phyloP scores from a whole-genome alignment of 30 jellyfish, hydroid and myxozoan species.

The Hydra vulgaris region DNA sequence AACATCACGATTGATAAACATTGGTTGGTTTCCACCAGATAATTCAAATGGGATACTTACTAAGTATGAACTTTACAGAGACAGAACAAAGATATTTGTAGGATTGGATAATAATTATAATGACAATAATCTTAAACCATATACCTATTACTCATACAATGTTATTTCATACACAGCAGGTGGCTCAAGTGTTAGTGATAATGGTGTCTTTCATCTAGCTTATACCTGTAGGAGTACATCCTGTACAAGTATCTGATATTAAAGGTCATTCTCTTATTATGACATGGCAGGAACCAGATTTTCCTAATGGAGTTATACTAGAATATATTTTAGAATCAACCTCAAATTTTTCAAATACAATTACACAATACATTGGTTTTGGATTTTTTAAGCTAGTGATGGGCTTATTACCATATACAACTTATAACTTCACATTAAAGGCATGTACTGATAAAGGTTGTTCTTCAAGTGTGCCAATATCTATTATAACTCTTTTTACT shows the following conservation, averaged over 20 bases:
- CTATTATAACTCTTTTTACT: conserved; percentile 72
- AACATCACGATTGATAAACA: conserved; percentile 42
- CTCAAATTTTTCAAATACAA: conserved; percentile 4
- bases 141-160: conserved; percentile 47
- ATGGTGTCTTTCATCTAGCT: conserved; percentile 38
- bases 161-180: conserved; percentile 72
- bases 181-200: conserved; percentile 87
- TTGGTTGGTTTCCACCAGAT: conserved; percentile 90
- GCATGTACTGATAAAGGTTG: conserved; percentile 92
- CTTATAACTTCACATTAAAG: conserved; percentile 58
- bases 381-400: conserved; percentile 40
- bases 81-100: conserved; percentile 43
- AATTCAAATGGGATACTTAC: conserved; percentile 76
- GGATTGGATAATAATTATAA: conserved; percentile 34
- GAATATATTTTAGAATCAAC: conserved; percentile 38
- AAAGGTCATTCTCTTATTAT: conserved; percentile 70
- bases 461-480: conserved; percentile 25
- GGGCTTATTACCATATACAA: conserved; percentile 65
- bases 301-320: conserved; percentile 65
- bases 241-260: conserved; percentile 38
- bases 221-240: conserved; percentile 59
- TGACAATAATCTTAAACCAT: conserved; percentile 68
- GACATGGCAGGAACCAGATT: conserved; percentile 70
- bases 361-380: conserved; percentile 54
- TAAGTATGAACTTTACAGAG: conserved; percentile 70